Evolutionary conservation across 2,797 vertebrate genomes (phyloP), one percentile per base, ranked within the genome.

Genomic region (Clarias pachynema): DNA sequence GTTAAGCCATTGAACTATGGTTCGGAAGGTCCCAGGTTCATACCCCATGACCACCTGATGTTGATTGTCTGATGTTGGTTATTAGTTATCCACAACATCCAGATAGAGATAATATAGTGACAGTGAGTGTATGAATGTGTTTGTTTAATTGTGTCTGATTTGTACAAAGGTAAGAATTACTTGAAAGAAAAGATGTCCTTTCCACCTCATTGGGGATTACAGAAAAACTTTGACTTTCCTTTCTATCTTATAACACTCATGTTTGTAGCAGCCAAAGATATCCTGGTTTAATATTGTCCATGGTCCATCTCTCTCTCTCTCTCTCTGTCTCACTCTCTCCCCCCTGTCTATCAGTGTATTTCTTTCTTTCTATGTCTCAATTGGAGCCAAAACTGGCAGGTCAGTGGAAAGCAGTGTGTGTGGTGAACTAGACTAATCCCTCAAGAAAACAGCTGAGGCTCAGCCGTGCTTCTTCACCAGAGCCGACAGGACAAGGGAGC

Each of bases 361-460:
- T 68, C 22, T 37, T 68, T 70, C 80, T 31, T 24, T 62, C 73
- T 53, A 15, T 75, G 83, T 65, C 44, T 85, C 29, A 75, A 56
- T 49, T 81, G 78, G 56, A n/a, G 79, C 72, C 79, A 78, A 79
- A 75, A 75, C 56, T 87, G 84, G 57, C 83, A 86, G 88, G 86
- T 89, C 89, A 90, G 77, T 78, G 81, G 75, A 56, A 86, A 87
- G 86, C 86, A 82, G 81, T 44, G 60, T 88, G 89, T 90, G 83
- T 81, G 85, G 81, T 89, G 87, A 89, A 91, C 86, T 90, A 83
- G 81, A 91, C 88, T 89, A 90, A 90, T 91, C 89, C 86, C 83
- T 26, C 83, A 81, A 88, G 87, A 89, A 90, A 90, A 89, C 91
- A 91, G 90, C 90, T 91, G 90, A 89, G 90, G 73, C 85, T 84